Base-by-base conservation (phyloP, 2,113 vertebrate genomes). In the Hemicordylus capensis region DNA sequence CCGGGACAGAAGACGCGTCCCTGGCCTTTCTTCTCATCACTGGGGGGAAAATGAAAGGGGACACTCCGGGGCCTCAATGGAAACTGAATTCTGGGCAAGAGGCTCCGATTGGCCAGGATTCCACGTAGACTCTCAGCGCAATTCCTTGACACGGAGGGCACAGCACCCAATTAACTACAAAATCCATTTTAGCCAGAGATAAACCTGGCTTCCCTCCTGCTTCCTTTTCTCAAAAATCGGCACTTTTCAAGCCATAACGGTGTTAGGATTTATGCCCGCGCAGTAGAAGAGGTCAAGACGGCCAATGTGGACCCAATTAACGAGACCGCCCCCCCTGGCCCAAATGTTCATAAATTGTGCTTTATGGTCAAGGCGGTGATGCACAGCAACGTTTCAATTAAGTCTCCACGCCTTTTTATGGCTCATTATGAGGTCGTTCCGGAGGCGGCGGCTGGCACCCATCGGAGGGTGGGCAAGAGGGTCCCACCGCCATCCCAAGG, bases 271-370 rank as follows among this genome's bases (percentile, higher is more conserved):
- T 70, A 86, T 83, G 64, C 70, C 39, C 87, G 77, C 66, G 12
- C 39, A 44, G 59, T 1, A 19, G 54, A 64, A 82, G 34, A 85
- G 76, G 81, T 85, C 63, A 89, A 58, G 70, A 17, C 63, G 46
- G 31, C 4, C 39, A 80, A 77, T 12, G 44, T 8, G 46, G 61
- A 83, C 69, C 61, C 89, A 86, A 87, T 81, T 84, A 91, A 85
- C 87, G 20, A n/a, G 83, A 82, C 51, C 48, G 58, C 80, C 79
- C 28, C 24, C 61, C 46, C 1, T n/a, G 11, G 61, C 66, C 89
- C 17, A 19, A 72, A 64, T 26, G 64, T 91, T 89, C 83, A 81
- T 76, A 87, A 91, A 72, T 87, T 89, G 81, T 61, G n/a, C 51
- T 90, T 88, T 81, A 64, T 37, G 80, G 85, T 22, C 85, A 87